Evolutionary conservation across 2,113 vertebrate genomes (phyloP), one percentile per base, ranked within the genome.

Genomic region (Brienomyrus brachyistius): DNA sequence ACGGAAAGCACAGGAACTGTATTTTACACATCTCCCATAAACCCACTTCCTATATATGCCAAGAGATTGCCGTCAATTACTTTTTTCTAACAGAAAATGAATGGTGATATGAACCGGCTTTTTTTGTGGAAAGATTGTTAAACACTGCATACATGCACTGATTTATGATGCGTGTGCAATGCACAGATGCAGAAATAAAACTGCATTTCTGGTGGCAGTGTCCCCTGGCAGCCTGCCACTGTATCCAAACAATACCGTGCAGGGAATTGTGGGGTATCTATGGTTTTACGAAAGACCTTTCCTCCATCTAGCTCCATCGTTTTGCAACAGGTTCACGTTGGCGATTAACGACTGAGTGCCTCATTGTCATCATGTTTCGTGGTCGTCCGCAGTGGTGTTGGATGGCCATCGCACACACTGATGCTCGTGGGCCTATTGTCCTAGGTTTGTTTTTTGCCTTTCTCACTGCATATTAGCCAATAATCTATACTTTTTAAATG

Each of bases 1-100:
- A 82, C 17, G 50, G 88, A 74, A 89, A 89, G 77, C 70, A 47
- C 77, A 47, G 48, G 47, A 56, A 48, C 51, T 84, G 35, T 54
- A 59, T 59, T 84, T 84, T 62, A 59, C 77, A 62, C 89, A 62
- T 89, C 21, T 54, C 80, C 17, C 52, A 84, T 59, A 85, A 89
- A 82, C 40, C 9, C 80, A 48, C 80, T 84, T 89, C 52, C 89
- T 62, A 59, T 23, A 59, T 62, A 62, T 59, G 31, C 13, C 31
- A 4, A 62, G 21, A 62, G 54, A 62, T n/a, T 52, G 47, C 13
- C 27, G 47, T 51, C 23, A 19, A 17, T 17, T 52, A 8, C 35
- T 21, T 47, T 43, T 40, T 88, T 31, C 31, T 17, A 19, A n/a
- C 23, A 17, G 13, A 48, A 23, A 10, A 43, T 84, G 31, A 52